Percentiles rank a stretch among this genome's conserved stretches.
Conservation (phyloP, 92 coral and sea anemone genomes). For the Hydrozoanthus gracilis region DNA sequence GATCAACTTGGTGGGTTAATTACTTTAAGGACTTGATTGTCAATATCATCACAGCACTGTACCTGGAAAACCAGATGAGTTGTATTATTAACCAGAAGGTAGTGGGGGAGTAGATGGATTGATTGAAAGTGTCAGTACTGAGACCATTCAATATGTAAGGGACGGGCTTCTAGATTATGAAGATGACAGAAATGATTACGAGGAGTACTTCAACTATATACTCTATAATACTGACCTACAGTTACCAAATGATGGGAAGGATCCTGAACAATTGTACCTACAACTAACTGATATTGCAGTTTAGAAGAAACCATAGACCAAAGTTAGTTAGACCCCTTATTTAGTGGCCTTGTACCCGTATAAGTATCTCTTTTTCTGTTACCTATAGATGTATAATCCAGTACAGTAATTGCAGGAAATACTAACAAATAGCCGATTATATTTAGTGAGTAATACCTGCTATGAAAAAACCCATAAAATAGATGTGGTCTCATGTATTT, state of each 20-base stretch:
- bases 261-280: constrained; percentile 50
- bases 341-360: constrained; percentile 7
- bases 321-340: constrained; percentile 9
- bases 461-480: constrained; percentile 4
- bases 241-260: constrained; percentile 49
- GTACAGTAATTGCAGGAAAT: constrained; percentile 13
- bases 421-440: background rate
- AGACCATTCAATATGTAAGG: constrained; percentile 28
- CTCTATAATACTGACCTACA: constrained; percentile 31
- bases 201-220: constrained; percentile 55
- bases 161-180: constrained; percentile 50
- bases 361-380: constrained; percentile 12
- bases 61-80: constrained; percentile 65
- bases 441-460: constrained; percentile 3
- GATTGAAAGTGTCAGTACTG: too few species aligned
- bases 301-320: constrained; percentile 4
- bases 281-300: constrained; percentile 40
- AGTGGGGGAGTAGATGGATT: constrained; percentile 55
- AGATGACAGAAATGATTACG: constrained; percentile 39
- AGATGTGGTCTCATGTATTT: constrained; percentile 10
- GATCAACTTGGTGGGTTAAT: constrained; percentile 66
- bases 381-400: constrained; percentile 12
- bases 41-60: constrained; percentile 63
- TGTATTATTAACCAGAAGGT: constrained; percentile 55
- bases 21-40: too few species aligned